phyloP scores from a whole-genome alignment of 1,140 invertebrate genomes.

The Heterodera schachtii region DNA sequence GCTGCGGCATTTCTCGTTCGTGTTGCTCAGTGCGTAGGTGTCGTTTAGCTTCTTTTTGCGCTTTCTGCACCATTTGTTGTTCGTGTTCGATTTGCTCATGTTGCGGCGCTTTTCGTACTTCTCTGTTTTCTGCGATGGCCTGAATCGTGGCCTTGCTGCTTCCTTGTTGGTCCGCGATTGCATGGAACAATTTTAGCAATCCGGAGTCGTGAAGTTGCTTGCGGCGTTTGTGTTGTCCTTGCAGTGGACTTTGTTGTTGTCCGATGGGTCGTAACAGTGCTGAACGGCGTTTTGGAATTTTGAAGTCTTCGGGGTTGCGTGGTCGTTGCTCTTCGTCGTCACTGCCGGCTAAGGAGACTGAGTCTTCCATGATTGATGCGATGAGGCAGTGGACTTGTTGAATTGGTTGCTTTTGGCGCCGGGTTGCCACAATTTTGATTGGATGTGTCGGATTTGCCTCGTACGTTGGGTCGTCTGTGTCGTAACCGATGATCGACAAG shows the following conservation, averaged over 20 bases:
- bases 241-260: not conserved
- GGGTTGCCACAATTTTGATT: too few species aligned
- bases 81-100: not conserved
- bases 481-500: too few species aligned
- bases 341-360: not conserved
- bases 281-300: not conserved
- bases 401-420: too few species aligned
- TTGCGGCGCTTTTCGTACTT: not conserved
- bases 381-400: too few species aligned
- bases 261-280: not conserved
- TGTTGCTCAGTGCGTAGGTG: too few species aligned
- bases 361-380: not conserved
- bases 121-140: not conserved
- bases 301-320: not conserved
- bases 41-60: too few species aligned
- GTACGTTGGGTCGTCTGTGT: too few species aligned
- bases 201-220: not conserved
- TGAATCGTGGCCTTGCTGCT: not conserved
- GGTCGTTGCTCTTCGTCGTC: not conserved
- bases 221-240: not conserved
- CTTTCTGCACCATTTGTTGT: not conserved
- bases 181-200: not conserved
- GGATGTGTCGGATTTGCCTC: too few species aligned
- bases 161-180: not conserved
- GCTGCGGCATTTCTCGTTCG: too few species aligned